Evolutionary conservation across 1,140 invertebrate genomes (phyloP).

Genomic region (Drosophila sp.): DNA sequence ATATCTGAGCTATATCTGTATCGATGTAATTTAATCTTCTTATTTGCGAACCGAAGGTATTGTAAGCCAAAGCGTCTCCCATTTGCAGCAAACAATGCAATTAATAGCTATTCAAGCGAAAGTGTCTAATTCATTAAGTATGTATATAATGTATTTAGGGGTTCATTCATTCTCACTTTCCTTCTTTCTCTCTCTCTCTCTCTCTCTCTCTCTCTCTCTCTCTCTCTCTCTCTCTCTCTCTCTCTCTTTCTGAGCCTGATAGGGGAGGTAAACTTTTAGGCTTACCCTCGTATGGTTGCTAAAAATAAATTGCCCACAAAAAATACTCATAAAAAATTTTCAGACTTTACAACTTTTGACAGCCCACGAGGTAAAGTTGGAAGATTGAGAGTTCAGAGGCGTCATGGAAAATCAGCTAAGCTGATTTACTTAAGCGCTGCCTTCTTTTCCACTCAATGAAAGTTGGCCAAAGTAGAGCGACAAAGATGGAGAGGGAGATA

Average conservation of each 20-base stretch:
- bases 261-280: background rate
- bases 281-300: background rate
- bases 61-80: background rate
- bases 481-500: background rate
- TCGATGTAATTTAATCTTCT: too few relatives aligned
- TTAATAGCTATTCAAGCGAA: background rate
- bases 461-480: background rate
- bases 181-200: too few relatives aligned
- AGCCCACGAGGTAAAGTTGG: constrained; percentile 1
- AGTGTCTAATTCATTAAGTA: background rate
- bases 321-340: constrained; percentile 17
- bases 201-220: too few relatives aligned
- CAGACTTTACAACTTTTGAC: constrained; percentile 18
- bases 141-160: too few relatives aligned
- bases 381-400: constrained; percentile 4
- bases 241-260: too few relatives aligned
- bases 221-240: too few relatives aligned
- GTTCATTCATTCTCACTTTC: too few relatives aligned
- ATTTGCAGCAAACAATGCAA: background rate
- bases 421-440: constrained; percentile 24
- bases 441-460: constrained; percentile 16
- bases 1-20: too few relatives aligned
- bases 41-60: background rate
- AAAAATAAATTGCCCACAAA: constrained; percentile 9
- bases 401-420: constrained; percentile 12